phyloP scores from a whole-genome alignment of 2,113 vertebrate species.

The Gopherus evgoodei region DNA sequence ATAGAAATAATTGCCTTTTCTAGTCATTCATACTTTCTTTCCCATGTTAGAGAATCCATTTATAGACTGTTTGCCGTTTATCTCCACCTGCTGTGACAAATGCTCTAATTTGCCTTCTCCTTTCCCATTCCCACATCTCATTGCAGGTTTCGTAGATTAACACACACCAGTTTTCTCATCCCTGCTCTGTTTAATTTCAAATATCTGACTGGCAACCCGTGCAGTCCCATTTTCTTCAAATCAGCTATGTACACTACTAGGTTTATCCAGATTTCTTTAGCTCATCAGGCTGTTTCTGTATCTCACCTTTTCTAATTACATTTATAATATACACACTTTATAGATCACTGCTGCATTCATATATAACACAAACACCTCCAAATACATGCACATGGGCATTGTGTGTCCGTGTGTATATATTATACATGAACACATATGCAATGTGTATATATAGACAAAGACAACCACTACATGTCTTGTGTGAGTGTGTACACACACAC shows the following conservation, averaged over 20 bases:
- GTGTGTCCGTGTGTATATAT: neutral
- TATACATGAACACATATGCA: neutral
- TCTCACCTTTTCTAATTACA: neutral
- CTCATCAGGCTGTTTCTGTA: neutral
- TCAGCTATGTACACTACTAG: neutral
- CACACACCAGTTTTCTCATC: neutral
- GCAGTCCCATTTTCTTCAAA: neutral
- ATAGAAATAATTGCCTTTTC: constrained; percentile 29
- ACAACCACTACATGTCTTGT: constrained; percentile 13
- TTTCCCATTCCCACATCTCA: constrained; percentile 32
- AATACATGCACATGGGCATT: neutral
- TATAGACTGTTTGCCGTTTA: constrained; percentile 49
- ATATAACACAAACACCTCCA: neutral
- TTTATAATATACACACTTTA: neutral
- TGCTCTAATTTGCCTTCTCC: constrained; percentile 18
- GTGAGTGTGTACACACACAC: constrained; percentile 23
- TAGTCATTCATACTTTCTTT: constrained; percentile 32
- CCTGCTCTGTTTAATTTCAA: constrained; percentile 17
- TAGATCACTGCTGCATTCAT: neutral
- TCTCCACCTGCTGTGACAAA: constrained; percentile 58
- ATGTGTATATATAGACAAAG: constrained; percentile 60
- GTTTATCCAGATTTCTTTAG: neutral
- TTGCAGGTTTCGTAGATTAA: neutral
- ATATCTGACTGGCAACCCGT: neutral
- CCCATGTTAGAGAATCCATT: constrained; percentile 58